A percentile compares a stretch with the other conserved stretches of the same genome.
Conservation (phyloP, 2,113 vertebrate species). For the Gila orcuttii region DNA sequence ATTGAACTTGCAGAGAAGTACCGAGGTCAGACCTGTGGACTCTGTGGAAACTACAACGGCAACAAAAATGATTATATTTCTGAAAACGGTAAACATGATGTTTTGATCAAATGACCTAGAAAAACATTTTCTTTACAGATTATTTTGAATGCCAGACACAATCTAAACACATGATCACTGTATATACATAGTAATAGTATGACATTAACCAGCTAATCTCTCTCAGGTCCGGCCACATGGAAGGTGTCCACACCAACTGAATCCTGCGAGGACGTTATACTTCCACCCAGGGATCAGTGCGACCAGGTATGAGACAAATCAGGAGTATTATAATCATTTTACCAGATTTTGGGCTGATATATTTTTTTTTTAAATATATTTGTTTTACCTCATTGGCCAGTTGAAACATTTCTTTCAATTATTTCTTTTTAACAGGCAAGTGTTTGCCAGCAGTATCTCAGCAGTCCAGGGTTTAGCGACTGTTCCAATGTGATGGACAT, state of each 20-base stretch:
- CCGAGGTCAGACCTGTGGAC: conserved; percentile 74
- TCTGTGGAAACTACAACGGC: conserved; percentile 78
- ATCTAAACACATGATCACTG: not conserved
- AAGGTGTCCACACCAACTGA: conserved; percentile 79
- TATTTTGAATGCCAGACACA: not conserved
- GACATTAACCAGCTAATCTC: not conserved
- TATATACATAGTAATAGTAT: not conserved
- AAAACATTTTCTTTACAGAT: not conserved
- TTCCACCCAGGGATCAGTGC: conserved; percentile 26
- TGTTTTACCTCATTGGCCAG: not conserved
- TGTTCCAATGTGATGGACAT: conserved; percentile 78
- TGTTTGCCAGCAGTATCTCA: conserved; percentile 76
- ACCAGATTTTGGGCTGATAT: not conserved
- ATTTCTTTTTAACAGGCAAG: conserved; percentile 51
- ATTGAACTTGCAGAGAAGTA: conserved; percentile 73
- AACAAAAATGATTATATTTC: conserved; percentile 62
- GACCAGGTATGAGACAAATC: conserved; percentile 52
- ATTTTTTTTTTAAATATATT: not conserved
- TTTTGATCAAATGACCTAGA: not conserved
- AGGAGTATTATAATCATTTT: not conserved
- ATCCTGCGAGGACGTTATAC: conserved; percentile 72
- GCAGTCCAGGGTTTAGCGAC: conserved; percentile 70
- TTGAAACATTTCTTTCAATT: not conserved
- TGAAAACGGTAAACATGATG: conserved; percentile 57
- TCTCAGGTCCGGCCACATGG: conserved; percentile 69